Base-by-base conservation (phyloP, 2,113 vertebrate genomes). In the Puffinus mauretanicus region DNA sequence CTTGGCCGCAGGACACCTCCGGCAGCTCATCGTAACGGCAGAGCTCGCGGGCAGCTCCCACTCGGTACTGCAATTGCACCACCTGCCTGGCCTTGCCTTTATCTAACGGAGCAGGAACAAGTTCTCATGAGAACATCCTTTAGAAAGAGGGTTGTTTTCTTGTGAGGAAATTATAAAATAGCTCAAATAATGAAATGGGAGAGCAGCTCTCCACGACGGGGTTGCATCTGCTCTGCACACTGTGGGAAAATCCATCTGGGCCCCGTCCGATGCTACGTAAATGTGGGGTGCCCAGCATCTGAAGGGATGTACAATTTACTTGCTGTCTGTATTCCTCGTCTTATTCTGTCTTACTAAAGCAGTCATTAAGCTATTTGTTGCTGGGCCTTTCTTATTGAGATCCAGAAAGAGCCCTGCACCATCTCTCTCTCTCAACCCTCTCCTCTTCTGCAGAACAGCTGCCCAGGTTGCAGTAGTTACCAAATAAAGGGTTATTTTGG, bases 1-100 rank as follows among this genome's bases (percentile, higher is more conserved):
- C 26, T 22, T 0, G 2, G 34, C 61, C 2, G 2, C 42, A 29
- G 75, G 57, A 52, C 17, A 12, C 32, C 64, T 65, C 66, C 10
- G 3, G 17, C 54, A 72, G 54, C 32, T 61, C 52, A 17, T 16
- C 0, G 0, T 15, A 18, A 52, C 0, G 1, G 30, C 3, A 0
- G 55, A 73, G 69, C 36, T n/a, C 10, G 1, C 0, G 0, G 76
- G 86, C 83, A 93, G 66, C 76, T 92, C 84, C 81, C 44, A n/a
- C 64, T n/a, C 1, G 0, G 18, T 6, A 29, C 38, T 0, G 2
- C 0, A 14, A 57, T 5, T 40, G 36, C 69, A 77, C 20, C 54
- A 57, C 46, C 36, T 94, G 54, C 60, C 34, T 89, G 89, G 67
- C 86, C 77, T 84, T 93, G 81, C 46, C 49, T 69, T 86, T 81